A percentile compares a stretch with the other conserved stretches of the same genome.
Evolutionary conservation across 2,797 vertebrate species (phyloP).

Genomic region (Anniella stebbinsi): DNA sequence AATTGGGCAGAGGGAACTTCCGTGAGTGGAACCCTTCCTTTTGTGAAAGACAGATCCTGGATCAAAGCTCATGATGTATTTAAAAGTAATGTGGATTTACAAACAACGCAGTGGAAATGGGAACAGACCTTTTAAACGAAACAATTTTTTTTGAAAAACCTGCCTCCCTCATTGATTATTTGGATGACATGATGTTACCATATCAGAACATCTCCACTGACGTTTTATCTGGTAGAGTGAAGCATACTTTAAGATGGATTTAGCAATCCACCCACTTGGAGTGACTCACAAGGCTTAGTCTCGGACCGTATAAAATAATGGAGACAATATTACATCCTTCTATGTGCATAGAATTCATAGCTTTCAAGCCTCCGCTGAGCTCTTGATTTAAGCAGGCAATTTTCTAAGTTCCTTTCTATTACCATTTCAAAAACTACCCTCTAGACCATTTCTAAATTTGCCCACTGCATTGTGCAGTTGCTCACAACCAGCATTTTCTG

Average conservation of each 20-base stretch:
- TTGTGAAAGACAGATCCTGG: too few species aligned
- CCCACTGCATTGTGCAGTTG: not conserved
- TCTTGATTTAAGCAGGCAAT: not conserved
- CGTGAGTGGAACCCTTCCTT: too few species aligned
- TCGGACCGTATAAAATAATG: constrained; percentile 10
- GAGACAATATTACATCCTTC: constrained; percentile 3
- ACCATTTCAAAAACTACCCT: not conserved
- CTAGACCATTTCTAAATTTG: not conserved
- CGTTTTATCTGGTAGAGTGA: constrained; percentile 10
- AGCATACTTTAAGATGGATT: not conserved
- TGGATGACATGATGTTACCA: not conserved
- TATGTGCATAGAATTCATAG: not conserved
- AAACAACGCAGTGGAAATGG: not conserved
- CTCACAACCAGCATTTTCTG: not conserved
- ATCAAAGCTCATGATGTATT: not conserved
- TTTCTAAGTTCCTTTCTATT: constrained; percentile 10
- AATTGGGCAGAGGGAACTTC: too few species aligned
- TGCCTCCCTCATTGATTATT: not conserved
- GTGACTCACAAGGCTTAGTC: constrained; percentile 15
- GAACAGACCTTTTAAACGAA: not conserved
- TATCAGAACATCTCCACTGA: constrained; percentile 1
- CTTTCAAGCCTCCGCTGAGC: constrained; percentile 1
- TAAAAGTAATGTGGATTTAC: constrained; percentile 7
- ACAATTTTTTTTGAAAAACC: too few species aligned
- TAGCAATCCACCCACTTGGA: constrained; percentile 3